Percentiles rank a stretch among this genome's conserved stretches.
Evolutionary conservation across 1,140 invertebrate genomes (phyloP).

Genomic region (Penaeus japonicus): DNA sequence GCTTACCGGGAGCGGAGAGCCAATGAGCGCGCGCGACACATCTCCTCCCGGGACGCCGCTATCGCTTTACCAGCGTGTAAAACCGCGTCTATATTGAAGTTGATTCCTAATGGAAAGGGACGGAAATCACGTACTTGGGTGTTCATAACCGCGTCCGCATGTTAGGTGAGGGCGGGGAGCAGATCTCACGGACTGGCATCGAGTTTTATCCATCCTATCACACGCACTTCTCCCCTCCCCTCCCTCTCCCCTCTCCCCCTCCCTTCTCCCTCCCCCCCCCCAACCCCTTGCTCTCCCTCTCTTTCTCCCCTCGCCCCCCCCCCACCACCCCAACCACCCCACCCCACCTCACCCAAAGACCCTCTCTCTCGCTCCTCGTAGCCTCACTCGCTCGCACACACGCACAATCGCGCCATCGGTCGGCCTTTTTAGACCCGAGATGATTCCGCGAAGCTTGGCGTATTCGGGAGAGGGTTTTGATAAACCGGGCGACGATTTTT

Average conservation of each 20-base stretch:
- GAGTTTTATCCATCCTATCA: background rate
- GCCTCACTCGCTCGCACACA: background rate
- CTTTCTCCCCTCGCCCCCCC: background rate
- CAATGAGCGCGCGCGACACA: constrained; percentile 25
- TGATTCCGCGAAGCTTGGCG: constrained; percentile 2
- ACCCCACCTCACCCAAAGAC: background rate
- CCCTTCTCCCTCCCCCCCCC: background rate
- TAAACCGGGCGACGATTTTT: background rate
- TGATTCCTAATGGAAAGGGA: constrained; percentile 50
- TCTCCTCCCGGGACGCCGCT: constrained; percentile 1
- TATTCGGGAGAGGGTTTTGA: background rate
- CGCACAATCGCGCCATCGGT: background rate
- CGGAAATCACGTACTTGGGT: constrained; percentile 50
- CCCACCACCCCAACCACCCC: background rate
- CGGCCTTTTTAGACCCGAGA: background rate
- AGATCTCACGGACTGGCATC: background rate
- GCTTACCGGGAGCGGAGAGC: background rate
- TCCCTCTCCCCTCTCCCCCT: background rate
- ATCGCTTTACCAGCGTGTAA: constrained; percentile 47
- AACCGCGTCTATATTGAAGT: constrained; percentile 49
- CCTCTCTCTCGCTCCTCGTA: background rate
- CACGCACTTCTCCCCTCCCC: background rate
- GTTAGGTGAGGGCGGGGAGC: constrained; percentile 19
- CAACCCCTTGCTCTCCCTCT: background rate
- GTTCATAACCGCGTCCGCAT: constrained; percentile 47